Conservation (phyloP, 1,140 invertebrate species). For the Colletes latitarsis region DNA sequence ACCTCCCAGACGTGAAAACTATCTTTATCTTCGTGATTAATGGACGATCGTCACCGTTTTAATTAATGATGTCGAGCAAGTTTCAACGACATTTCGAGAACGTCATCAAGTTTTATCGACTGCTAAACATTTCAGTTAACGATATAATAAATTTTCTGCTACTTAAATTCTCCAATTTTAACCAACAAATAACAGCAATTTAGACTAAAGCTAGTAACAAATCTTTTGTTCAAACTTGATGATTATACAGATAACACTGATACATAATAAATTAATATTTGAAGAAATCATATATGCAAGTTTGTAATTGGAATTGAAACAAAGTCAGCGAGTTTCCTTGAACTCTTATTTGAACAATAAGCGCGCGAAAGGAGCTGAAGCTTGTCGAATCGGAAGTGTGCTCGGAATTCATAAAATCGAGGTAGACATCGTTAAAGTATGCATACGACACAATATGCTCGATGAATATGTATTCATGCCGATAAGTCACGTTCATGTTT, state of each 20-base stretch:
- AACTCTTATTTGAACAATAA: not conserved
- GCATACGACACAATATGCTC: not conserved
- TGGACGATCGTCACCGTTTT: not conserved
- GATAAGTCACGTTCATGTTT: not conserved
- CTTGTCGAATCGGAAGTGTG: not conserved
- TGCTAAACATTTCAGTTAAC: not conserved
- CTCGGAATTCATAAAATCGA: slow-evolving; percentile 8
- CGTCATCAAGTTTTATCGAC: not conserved
- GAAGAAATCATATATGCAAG: not conserved
- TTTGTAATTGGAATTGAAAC: not conserved
- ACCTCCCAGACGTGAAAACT: not conserved
- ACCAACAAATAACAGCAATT: no score
- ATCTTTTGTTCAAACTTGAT: no score
- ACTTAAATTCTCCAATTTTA: no score
- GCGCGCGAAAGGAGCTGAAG: not conserved
- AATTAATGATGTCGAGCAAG: not conserved
- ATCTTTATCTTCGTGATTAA: slow-evolving; percentile 16
- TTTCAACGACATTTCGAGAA: not conserved
- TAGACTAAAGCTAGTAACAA: no score
- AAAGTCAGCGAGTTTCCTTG: not conserved
- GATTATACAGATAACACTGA: no score
- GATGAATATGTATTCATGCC: slow-evolving; percentile 18
- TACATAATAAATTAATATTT: not conserved
- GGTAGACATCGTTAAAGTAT: not conserved
- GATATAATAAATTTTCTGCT: no score